Evolutionary conservation across 1,140 invertebrate species (phyloP), one percentile per base, ranked within the genome.

Genomic region (Caenorhabditis latens): DNA sequence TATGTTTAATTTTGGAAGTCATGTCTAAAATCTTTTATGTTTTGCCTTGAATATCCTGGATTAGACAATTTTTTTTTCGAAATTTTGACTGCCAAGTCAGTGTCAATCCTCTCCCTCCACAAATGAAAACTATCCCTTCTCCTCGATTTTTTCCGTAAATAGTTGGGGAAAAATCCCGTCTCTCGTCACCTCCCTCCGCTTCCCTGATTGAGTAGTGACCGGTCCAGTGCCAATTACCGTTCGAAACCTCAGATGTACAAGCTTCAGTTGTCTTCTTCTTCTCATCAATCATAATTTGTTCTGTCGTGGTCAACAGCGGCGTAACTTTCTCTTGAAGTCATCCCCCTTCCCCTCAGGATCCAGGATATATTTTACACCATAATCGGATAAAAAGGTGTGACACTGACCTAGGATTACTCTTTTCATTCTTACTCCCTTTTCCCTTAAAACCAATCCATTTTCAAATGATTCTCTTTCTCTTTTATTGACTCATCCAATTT

Each of bases 201-300:
- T 32, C n/a, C 57, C 57, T 21, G n/a, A 50, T n/a, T 40, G 71
- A 24, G 11, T 13, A 46, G 43, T 71, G 65, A 71, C 65, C 46
- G 71, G 46, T 43, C 71, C 46, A 19, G 13, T 79, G 43, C 46
- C 71, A 79, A 79, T 79, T 79, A 79, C 71, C 46, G 71, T 79
- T 48, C 71, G 71, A 79, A 79, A 79, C 71, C 24, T 48, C 42
- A 67, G n/a, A 21, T 61, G n/a, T 21, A 21, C 63, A 67, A 67
- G 63, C 67, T 48, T 46, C 42, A n/a, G 67, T 21, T 75, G 4
- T 48, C 67, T 46, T 63, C 61, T 32, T 40, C 61, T 79, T 21
- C 71, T 53, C 71, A 79, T 79, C 71, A 79, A 79, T 79, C 71
- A 48, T 79, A 79, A 79, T 79, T 79, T 79, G 71, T 79, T 79